A percentile compares a stretch with the other conserved stretches of the same genome.
These are phyloP conservation scores for Trissolcus japonicus DNA, from an alignment of 2,888 invertebrate genomes.

Conservation along the genomic window DNA sequence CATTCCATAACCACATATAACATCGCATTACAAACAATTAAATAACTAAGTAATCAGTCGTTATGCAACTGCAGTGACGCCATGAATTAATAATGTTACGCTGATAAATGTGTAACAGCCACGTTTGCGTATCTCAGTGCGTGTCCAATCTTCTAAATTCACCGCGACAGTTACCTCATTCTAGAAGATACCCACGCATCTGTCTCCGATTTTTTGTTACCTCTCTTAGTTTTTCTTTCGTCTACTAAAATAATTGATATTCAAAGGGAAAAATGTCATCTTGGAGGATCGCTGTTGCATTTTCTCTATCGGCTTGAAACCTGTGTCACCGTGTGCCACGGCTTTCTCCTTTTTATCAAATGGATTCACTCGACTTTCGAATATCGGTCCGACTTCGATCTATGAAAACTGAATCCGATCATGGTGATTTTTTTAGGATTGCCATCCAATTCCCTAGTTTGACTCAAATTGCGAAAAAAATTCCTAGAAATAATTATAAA, in stretches of 20 bases:
- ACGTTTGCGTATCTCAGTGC: neutral
- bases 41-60: conserved; percentile 41
- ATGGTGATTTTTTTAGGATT: too few species aligned
- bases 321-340: conserved; percentile 38
- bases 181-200: too few species aligned
- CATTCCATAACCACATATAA: conserved; percentile 36
- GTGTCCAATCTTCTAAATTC: neutral
- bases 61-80: conserved; percentile 36
- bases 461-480: too few species aligned
- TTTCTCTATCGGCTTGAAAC: conserved; percentile 49
- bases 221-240: too few species aligned
- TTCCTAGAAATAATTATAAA: too few species aligned
- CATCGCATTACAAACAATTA: conserved; percentile 38
- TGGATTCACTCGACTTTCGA: conserved; percentile 54
- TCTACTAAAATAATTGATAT: too few species aligned
- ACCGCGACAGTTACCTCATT: too few species aligned
- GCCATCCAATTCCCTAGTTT: too few species aligned
- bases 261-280: too few species aligned
- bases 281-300: too few species aligned
- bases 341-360: conserved; percentile 56
- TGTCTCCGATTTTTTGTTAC: neutral
- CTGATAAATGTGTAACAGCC: conserved; percentile 40
- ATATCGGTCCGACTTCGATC: conserved; percentile 27
- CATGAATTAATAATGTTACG: conserved; percentile 31
- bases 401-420: too few species aligned